A percentile compares a stretch with the other conserved stretches of the same genome.
Conservation (phyloP, 2,113 vertebrate genomes). For the Cricetomys ansorgei region DNA sequence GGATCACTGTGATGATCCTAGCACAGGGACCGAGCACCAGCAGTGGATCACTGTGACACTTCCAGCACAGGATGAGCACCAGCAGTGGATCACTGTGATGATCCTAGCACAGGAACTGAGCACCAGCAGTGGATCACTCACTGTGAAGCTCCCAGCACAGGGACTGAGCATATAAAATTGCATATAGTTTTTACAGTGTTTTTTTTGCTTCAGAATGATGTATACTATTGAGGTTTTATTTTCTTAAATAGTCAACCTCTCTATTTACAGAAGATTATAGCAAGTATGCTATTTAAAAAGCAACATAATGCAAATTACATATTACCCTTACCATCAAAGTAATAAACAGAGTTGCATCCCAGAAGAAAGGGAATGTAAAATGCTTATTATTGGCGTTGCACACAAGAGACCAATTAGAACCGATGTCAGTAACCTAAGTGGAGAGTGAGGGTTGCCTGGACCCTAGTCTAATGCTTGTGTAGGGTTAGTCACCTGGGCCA, state of each 20-base stretch:
- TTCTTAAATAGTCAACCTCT: not conserved
- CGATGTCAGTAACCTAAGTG: not conserved
- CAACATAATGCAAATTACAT: conserved; percentile 1
- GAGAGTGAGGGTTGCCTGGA: not conserved
- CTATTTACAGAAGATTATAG: not conserved
- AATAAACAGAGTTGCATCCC: not conserved
- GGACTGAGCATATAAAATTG: not conserved
- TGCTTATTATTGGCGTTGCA: not conserved
- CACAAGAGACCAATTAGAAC: not conserved
- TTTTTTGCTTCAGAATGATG: not conserved
- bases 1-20: too few species aligned
- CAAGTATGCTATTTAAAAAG: not conserved
- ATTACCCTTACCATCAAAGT: not conserved
- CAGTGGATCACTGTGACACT: too few species aligned
- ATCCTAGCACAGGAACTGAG: too few species aligned
- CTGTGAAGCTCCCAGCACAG: too few species aligned
- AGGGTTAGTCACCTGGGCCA: not conserved
- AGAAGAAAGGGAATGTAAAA: not conserved
- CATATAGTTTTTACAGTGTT: not conserved
- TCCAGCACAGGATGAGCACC: too few species aligned
- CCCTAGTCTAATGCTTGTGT: not conserved
- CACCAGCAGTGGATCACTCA: too few species aligned
- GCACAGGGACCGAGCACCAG: too few species aligned
- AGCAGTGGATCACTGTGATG: rapidly evolving
- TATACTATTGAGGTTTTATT: not conserved